A percentile compares a stretch with the other conserved stretches of the same genome.
phyloP scores from a whole-genome alignment of 2,113 vertebrate genomes.

The Proterorhinus semilunaris region DNA sequence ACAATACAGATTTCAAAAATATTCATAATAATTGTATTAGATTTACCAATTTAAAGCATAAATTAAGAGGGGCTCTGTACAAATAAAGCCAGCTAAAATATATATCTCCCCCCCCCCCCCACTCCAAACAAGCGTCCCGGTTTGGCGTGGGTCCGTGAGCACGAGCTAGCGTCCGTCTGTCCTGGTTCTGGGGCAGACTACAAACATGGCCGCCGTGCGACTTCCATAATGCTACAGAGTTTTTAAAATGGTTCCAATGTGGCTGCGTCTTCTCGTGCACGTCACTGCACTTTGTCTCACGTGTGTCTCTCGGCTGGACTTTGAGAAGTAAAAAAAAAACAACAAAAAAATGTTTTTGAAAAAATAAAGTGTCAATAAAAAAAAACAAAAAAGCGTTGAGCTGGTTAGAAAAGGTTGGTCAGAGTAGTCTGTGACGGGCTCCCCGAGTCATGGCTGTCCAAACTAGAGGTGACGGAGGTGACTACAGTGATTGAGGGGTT shows the following conservation, averaged over 20 bases:
- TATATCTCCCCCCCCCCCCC: constrained; percentile 22
- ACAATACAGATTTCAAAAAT: constrained; percentile 70
- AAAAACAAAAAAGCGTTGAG: constrained; percentile 29
- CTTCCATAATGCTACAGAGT: constrained; percentile 88
- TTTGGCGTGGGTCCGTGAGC: constrained; percentile 43
- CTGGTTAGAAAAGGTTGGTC: constrained; percentile 99
- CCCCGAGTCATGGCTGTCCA: constrained; percentile 98
- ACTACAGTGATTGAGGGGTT: constrained; percentile 98
- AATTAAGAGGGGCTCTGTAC: constrained; percentile 62
- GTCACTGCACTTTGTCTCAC: constrained; percentile 63
- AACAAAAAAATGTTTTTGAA: constrained; percentile 27
- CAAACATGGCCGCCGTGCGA: constrained; percentile 87
- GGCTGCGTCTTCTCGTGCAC: constrained; percentile 66
- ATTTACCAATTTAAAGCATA: constrained; percentile 55
- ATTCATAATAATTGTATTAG: constrained; percentile 40
- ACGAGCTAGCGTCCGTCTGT: constrained; percentile 48
- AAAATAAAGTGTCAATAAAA: constrained; percentile 69
- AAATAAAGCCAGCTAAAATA: constrained; percentile 58
- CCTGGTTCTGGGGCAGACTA: constrained; percentile 53
- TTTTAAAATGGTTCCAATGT: constrained; percentile 66
- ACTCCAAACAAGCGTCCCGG: constrained; percentile 48
- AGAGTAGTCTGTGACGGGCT: constrained; percentile 99
- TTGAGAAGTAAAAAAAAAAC: constrained; percentile 41
- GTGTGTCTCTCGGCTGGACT: constrained; percentile 70
- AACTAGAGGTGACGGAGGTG: constrained; percentile 97